Percentiles rank a stretch among this genome's conserved stretches.
These are phyloP conservation scores for Rutpela maculata DNA, from an alignment of 2,888 invertebrate species.

Conservation along the genomic window DNA sequence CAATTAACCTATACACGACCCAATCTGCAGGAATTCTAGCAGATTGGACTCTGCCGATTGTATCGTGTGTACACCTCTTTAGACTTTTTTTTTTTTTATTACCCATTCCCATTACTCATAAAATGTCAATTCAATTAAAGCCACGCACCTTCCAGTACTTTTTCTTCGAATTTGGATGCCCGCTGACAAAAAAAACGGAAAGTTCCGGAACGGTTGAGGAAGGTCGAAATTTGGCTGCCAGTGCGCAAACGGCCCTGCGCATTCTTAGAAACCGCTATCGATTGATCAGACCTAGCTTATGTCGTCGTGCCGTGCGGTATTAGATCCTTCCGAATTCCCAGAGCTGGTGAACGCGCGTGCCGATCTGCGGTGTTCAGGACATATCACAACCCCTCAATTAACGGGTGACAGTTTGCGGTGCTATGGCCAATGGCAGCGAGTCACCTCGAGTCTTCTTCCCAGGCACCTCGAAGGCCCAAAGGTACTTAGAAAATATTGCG, in stretches of 20 bases:
- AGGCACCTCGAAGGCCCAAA: constrained; percentile 2
- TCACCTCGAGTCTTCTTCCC: neutral
- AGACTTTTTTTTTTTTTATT: too few relatives aligned
- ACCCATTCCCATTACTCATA: too few relatives aligned
- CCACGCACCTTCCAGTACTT: too few relatives aligned
- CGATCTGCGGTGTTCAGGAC: neutral
- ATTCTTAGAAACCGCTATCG: constrained; percentile 1
- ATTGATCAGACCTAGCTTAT: neutral
- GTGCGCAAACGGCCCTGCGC: neutral
- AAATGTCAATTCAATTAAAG: too few relatives aligned
- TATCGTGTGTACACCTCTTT: too few relatives aligned
- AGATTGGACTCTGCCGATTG: too few relatives aligned
- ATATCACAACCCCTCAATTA: neutral
- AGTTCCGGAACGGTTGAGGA: neutral
- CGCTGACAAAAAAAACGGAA: neutral
- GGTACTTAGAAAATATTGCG: neutral
- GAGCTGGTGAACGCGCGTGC: neutral
- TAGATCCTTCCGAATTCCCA: neutral
- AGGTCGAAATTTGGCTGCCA: neutral
- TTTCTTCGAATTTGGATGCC: too few relatives aligned
- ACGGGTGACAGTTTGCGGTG: neutral
- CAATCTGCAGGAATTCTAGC: too few relatives aligned
- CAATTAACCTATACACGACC: too few relatives aligned
- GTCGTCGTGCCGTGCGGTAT: neutral
- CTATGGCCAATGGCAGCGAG: neutral